Evolutionary conservation across 2,888 invertebrate species (phyloP).

Genomic region (Dichetophora obliterata): DNA sequence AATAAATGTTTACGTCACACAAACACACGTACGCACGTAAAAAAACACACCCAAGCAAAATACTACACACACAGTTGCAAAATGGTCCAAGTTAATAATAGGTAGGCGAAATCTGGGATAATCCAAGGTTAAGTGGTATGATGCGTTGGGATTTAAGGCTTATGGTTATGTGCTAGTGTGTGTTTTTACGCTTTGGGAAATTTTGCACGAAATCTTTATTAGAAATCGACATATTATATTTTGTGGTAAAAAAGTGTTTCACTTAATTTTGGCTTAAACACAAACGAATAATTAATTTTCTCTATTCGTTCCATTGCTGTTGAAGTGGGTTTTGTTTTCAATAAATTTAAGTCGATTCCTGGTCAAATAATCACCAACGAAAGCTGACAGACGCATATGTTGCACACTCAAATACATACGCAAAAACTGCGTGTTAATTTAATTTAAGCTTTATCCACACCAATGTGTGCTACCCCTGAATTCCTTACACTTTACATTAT

Average conservation of each 20-base stretch:
- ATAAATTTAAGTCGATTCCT: constrained; percentile 42
- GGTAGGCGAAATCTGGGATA: constrained; percentile 4
- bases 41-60: neutral
- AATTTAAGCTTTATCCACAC: neutral
- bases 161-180: neutral
- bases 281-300: neutral
- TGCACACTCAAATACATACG: neutral
- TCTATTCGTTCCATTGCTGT: neutral
- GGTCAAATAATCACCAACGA: constrained; percentile 43
- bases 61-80: constrained; percentile 5
- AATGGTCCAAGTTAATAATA: neutral
- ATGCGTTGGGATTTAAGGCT: constrained; percentile 16
- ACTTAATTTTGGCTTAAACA: too few species aligned
- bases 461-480: neutral
- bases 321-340: constrained; percentile 4
- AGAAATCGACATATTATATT: neutral
- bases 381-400: constrained; percentile 42
- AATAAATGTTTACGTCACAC: constrained; percentile 23
- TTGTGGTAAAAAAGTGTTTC: neutral
- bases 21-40: neutral
- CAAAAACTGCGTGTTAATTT: neutral
- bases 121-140: constrained; percentile 22
- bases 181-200: neutral
- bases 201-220: too few species aligned
- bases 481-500: too few species aligned